A percentile compares a stretch with the other conserved stretches of the same genome.
phyloP scores from a whole-genome alignment of 2,888 invertebrate genomes.

The Euplexia lucipara region DNA sequence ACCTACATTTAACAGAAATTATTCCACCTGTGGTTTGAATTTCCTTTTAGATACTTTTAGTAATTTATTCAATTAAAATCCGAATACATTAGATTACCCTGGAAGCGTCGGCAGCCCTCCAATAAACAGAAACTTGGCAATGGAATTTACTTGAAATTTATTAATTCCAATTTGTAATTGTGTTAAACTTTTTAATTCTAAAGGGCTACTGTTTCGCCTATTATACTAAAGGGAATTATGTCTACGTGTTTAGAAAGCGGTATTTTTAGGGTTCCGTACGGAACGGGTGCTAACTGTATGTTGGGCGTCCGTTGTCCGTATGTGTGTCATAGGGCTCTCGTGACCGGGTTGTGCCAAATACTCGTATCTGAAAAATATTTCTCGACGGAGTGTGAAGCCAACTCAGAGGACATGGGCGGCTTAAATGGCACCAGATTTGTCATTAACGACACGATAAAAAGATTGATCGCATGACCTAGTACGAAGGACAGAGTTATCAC shows the following conservation, averaged over 20 bases:
- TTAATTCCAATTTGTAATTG: conserved; percentile 65
- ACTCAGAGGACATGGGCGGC: too few species aligned
- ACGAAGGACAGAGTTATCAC: too few species aligned
- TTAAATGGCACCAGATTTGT: too few species aligned
- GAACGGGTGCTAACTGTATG: conserved; percentile 17
- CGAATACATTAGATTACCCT: conserved; percentile 41
- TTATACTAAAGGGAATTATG: conserved; percentile 59
- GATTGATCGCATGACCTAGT: too few species aligned
- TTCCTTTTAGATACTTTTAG: conserved; percentile 1
- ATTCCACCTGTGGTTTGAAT: not conserved
- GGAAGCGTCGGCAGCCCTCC: conserved; percentile 32
- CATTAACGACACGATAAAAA: too few species aligned
- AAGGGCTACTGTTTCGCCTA: conserved; percentile 51
- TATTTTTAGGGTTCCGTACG: conserved; percentile 39
- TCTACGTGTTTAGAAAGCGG: conserved; percentile 60
- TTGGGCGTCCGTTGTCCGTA: too few species aligned
- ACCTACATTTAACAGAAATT: too few species aligned
- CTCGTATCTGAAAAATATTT: too few species aligned
- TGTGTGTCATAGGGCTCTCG: too few species aligned
- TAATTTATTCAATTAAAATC: conserved; percentile 50
- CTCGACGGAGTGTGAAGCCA: too few species aligned
- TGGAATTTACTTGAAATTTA: conserved; percentile 62
- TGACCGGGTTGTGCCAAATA: too few species aligned
- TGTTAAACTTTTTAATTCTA: conserved; percentile 64
- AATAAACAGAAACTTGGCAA: conserved; percentile 52